A percentile compares a stretch with the other conserved stretches of the same genome.
phyloP scores from a whole-genome alignment of 2,113 vertebrate genomes.

The Penelope pileata region DNA sequence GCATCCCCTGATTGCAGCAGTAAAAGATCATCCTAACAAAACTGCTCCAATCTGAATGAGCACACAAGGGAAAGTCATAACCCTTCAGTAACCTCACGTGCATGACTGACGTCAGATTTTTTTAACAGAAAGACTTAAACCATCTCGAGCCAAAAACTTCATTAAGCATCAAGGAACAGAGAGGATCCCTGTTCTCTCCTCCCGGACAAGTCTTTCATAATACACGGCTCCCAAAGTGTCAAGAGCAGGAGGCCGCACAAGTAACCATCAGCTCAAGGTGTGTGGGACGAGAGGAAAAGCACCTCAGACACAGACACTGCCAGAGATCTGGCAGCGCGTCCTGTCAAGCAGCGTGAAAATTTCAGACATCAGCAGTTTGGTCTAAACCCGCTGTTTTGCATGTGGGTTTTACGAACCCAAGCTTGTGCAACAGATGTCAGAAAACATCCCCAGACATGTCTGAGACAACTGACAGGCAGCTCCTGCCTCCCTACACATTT shows the following conservation, averaged over 20 bases:
- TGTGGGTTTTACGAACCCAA: conserved; percentile 35
- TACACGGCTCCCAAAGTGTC: background rate
- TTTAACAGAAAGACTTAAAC: background rate
- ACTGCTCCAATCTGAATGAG: background rate
- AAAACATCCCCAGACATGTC: background rate
- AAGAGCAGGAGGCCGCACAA: background rate
- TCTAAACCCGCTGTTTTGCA: conserved; percentile 41
- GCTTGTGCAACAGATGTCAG: conserved; percentile 59
- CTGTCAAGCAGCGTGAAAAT: conserved; percentile 23
- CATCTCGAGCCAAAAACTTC: background rate
- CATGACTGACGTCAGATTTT: background rate
- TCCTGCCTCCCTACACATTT: conserved; percentile 19
- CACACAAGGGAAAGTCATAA: background rate
- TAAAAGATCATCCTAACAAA: background rate
- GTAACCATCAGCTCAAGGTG: conserved; percentile 17
- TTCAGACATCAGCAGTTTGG: conserved; percentile 43
- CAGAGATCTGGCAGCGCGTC: background rate
- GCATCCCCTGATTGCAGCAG: background rate
- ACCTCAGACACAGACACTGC: background rate
- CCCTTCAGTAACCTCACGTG: background rate
- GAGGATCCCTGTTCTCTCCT: background rate
- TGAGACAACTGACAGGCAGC: background rate
- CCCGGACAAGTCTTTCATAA: background rate
- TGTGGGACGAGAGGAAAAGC: background rate
- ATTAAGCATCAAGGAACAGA: background rate